phyloP scores from a whole-genome alignment of 2,797 vertebrate genomes.

The Acomys russatus region DNA sequence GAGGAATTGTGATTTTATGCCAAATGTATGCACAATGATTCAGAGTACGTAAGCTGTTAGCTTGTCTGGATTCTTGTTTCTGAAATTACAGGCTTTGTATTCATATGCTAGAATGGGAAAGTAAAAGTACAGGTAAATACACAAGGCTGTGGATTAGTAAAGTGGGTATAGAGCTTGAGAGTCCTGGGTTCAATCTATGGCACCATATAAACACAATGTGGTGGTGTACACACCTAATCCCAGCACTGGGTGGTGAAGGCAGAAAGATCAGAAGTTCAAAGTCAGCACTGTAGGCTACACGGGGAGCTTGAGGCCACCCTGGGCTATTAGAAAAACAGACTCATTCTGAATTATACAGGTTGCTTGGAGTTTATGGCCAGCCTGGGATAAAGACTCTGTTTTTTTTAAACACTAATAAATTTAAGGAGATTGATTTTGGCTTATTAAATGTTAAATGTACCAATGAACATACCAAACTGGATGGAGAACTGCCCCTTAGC shows the following conservation, averaged over 20 bases:
- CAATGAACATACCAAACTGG: neutral
- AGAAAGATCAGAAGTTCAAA: neutral
- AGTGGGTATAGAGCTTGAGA: neutral
- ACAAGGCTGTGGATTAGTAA: neutral
- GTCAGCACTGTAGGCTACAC: neutral
- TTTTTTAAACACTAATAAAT: neutral
- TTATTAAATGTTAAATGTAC: neutral
- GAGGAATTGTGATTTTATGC: neutral
- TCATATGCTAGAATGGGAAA: neutral
- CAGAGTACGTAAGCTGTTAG: neutral
- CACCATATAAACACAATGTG: neutral
- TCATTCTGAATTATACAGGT: neutral
- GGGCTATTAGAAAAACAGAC: neutral
- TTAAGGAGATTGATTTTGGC: neutral
- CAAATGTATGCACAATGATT: neutral
- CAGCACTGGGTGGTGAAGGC: neutral
- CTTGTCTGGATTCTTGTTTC: neutral
- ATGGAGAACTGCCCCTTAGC: neutral
- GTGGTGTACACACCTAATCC: neutral
- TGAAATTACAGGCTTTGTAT: neutral
- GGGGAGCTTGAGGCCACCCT: neutral
- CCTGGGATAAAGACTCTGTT: neutral
- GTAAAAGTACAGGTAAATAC: neutral
- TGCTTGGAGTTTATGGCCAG: neutral
- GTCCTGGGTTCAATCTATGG: neutral